These are phyloP conservation scores for Heliconius hortense DNA, from an alignment of 2,888 invertebrate species.

Conservation along the genomic window DNA sequence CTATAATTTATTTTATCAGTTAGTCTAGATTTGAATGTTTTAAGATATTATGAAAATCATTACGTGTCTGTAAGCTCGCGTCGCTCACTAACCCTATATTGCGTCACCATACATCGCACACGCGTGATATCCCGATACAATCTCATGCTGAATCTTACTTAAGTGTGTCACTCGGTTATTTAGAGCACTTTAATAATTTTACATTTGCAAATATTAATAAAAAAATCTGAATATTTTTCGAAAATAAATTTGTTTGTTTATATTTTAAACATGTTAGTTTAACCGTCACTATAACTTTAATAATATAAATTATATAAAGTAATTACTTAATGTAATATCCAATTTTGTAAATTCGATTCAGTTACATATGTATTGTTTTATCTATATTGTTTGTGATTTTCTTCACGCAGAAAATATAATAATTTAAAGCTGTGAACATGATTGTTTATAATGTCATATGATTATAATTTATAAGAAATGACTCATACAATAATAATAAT, in stretches of 20 bases:
- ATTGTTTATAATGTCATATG: background rate
- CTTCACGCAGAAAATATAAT: background rate
- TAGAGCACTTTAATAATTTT: background rate
- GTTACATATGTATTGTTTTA: background rate
- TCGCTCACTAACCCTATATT: slow-evolving; percentile 28
- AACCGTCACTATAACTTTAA: background rate
- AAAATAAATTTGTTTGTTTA: too few relatives aligned
- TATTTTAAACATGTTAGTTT: background rate
- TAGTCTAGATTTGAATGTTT: slow-evolving; percentile 32
- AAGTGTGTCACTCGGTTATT: slow-evolving; percentile 1
- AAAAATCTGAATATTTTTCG: too few relatives aligned
- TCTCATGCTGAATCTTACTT: slow-evolving; percentile 11
- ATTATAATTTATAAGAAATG: background rate
- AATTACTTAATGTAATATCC: background rate
- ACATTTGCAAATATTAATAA: too few relatives aligned
- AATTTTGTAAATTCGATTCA: slow-evolving; percentile 14
- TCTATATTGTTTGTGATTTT: background rate
- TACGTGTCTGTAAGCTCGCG: slow-evolving; percentile 26
- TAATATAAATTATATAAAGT: background rate
- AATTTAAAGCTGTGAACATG: background rate
- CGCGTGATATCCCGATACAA: slow-evolving; percentile 22
- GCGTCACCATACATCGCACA: slow-evolving; percentile 24
- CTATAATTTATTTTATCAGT: slow-evolving; percentile 33
- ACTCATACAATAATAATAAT: background rate
- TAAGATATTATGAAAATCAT: slow-evolving; percentile 35